A percentile compares a stretch with the other conserved stretches of the same genome.
These are phyloP conservation scores for Acromyrmex echinatior DNA, from an alignment of 1,140 invertebrate species.

Conservation along the genomic window DNA sequence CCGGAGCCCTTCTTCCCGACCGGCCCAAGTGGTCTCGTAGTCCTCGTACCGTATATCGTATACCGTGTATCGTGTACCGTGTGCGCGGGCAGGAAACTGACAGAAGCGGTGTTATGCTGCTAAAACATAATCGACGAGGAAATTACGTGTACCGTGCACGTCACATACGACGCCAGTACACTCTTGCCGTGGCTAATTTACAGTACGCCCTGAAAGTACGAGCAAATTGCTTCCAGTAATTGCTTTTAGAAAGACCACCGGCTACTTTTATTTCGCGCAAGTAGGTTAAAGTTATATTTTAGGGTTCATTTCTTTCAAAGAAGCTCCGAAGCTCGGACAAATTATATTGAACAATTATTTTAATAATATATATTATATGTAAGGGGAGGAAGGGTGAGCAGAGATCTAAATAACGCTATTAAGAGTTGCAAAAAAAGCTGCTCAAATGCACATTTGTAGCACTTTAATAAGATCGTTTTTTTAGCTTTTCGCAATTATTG, in stretches of 20 bases:
- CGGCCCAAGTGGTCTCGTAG: constrained; percentile 23
- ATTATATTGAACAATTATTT: constrained; percentile 34
- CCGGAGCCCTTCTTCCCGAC: constrained; percentile 37
- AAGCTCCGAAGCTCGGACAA: constrained; percentile 2
- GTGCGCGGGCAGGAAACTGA: constrained; percentile 46
- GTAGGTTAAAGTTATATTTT: constrained; percentile 27
- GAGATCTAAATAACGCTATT: background rate
- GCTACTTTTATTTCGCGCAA: constrained; percentile 34
- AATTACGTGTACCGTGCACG: constrained; percentile 57
- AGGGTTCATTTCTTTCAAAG: constrained; percentile 26
- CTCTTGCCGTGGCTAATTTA: constrained; percentile 54
- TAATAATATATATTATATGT: background rate
- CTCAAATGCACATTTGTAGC: background rate
- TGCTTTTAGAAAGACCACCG: constrained; percentile 39
- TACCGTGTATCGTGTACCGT: background rate
- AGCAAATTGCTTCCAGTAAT: constrained; percentile 56
- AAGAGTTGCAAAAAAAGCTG: background rate
- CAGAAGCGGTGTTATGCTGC: constrained; percentile 59
- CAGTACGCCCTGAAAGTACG: constrained; percentile 39
- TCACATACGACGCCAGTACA: constrained; percentile 42
- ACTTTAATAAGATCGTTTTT: background rate
- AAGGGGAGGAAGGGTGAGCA: background rate
- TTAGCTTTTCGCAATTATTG: background rate
- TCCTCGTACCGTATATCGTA: background rate
- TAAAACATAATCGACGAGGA: constrained; percentile 59